Base-by-base conservation (phyloP, 2,888 invertebrate genomes). In the Dryococelus australis region DNA sequence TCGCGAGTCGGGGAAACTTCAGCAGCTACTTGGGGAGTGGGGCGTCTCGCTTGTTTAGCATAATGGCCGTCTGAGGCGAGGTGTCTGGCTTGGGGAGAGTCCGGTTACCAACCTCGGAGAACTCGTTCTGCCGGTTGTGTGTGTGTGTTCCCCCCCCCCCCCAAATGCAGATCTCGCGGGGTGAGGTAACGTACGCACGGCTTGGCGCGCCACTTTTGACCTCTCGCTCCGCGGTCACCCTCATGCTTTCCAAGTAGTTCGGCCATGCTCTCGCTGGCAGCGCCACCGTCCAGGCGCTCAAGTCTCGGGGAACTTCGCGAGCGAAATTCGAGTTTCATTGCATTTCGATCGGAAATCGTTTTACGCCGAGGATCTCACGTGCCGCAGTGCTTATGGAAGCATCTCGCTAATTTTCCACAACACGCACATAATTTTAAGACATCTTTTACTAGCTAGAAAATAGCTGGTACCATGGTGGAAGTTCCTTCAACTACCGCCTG, bases 1-100 rank as follows among this genome's bases (percentile, higher is more conserved):
- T 65, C 78, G 24, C 16, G 85, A 85, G 78, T 43, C 43, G 47
- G 85, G 84, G 84, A 1, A 84, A 43, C 43, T 85, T 53, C 24
- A 10, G 85, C 85, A 28, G 28, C 43, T 26, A 26, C 65, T 78
- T 53, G 43, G 8, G n/a, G n/a, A 20, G 84, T 1, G 10, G 3
- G 24, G 84, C 3, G 16, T 65, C 65, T 24, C 65, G n/a, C n/a
- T 65, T 65, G 65, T 65, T 65, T 65, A 65, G 65, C 65, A 65
- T 65, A 65, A 65, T n/a, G 65, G n/a, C 65, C 65, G n/a, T 20
- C 65, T n/a, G 65, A 65, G 65, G 65, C n/a, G 65, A 65, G n/a
- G 20, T 65, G 65, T 65, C 65, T 16, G n/a, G 13, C 13, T 65
- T 0, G 24, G 65, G 16, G 24, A 16, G 2, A 3, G 35, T 35